Percentiles rank a stretch among this genome's conserved stretches.
phyloP scores from a whole-genome alignment of 2,888 invertebrate species.

The Diaperis boleti region DNA sequence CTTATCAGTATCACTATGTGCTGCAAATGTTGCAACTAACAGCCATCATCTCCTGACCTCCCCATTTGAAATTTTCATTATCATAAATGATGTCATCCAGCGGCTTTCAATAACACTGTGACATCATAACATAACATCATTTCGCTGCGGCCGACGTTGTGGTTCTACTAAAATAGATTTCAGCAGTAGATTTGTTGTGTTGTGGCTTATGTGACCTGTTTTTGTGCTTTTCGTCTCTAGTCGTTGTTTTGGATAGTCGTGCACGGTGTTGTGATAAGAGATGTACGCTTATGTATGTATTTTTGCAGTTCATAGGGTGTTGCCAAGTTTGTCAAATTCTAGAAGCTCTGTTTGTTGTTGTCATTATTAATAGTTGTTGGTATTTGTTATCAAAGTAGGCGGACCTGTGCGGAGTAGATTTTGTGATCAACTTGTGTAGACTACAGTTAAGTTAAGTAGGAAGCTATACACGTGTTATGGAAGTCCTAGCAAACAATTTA shows the following conservation, averaged over 20 bases:
- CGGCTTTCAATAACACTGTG: constrained; percentile 31
- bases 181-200: constrained; percentile 38
- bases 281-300: constrained; percentile 43
- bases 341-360: too few relatives aligned
- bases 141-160: constrained; percentile 9
- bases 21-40: too few relatives aligned
- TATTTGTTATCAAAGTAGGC: too few relatives aligned
- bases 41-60: too few relatives aligned
- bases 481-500: too few relatives aligned
- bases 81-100: constrained; percentile 34
- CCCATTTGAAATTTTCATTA: constrained; percentile 21
- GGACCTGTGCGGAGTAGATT: too few relatives aligned
- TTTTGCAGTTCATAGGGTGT: background rate
- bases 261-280: background rate
- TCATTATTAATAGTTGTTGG: too few relatives aligned
- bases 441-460: too few relatives aligned
- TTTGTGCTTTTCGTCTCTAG: constrained; percentile 11
- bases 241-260: constrained; percentile 6
- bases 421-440: too few relatives aligned
- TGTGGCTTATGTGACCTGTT: constrained; percentile 32
- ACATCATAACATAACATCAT: constrained; percentile 28
- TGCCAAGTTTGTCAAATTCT: constrained; percentile 4
- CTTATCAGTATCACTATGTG: background rate
- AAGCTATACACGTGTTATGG: too few relatives aligned
- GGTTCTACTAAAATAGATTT: constrained; percentile 43